These are phyloP conservation scores for Ciconia nigra DNA, from an alignment of 2,797 vertebrate species.

Conservation along the genomic window DNA sequence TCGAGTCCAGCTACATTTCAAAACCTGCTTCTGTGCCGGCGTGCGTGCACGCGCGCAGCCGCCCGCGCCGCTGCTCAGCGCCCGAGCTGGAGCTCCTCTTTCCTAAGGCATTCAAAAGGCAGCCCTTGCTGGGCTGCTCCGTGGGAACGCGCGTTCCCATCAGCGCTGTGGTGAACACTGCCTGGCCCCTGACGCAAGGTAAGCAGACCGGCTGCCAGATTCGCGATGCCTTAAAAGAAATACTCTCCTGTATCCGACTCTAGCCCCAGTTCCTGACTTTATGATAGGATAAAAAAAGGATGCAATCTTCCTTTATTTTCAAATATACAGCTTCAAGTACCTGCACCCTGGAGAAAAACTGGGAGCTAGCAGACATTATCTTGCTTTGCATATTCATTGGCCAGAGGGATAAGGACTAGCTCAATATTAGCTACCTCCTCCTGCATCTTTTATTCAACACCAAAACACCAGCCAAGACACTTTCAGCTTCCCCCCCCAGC, in stretches of 20 bases:
- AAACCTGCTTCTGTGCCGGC: background rate
- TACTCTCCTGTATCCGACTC: background rate
- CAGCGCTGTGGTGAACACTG: background rate
- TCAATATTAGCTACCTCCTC: background rate
- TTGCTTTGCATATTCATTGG: background rate
- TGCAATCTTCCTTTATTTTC: background rate
- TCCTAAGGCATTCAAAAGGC: rapidly evolving
- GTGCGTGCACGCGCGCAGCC: rapidly evolving
- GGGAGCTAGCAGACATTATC: background rate
- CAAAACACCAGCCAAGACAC: background rate
- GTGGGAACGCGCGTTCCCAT: rapidly evolving
- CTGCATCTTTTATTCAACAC: background rate
- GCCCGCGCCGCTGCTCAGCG: rapidly evolving
- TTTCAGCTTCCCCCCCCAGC: background rate
- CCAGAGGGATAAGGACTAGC: background rate
- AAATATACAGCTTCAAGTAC: background rate
- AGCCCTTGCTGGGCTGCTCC: background rate
- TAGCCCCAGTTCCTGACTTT: background rate
- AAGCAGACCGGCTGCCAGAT: background rate
- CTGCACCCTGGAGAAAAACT: background rate
- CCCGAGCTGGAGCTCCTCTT: background rate
- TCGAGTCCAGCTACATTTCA: background rate
- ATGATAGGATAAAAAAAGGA: background rate
- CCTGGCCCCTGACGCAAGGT: rapidly evolving
- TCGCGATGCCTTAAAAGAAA: background rate